Base-by-base conservation (phyloP, 2,797 vertebrate species). In the Tamandua tetradactyla region DNA sequence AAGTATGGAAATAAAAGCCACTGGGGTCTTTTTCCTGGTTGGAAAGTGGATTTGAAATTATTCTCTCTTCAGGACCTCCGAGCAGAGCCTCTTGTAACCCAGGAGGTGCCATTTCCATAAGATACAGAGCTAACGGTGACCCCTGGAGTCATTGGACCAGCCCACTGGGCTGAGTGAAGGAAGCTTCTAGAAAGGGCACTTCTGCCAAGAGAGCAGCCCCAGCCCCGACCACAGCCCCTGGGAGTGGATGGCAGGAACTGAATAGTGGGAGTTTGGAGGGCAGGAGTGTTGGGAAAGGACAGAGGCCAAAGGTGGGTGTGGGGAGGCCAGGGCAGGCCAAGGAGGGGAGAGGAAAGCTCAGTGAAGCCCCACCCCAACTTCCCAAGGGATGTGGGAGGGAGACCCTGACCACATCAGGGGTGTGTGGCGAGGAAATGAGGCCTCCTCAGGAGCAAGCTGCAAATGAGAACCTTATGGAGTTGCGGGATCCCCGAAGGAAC, bases 381-480 rank as follows among this genome's bases (percentile, higher is more conserved):
- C 6, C 42, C 30, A 0, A 0, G 7, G 52, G 87, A 85, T 80
- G 93, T 64, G 84, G 95, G 95, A 94, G 95, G 95, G 97, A 93
- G 95, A 96, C 94, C 94, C 92, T 94, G 94, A 95, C 97, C 97
- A 96, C 97, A 96, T 97, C 95, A 97, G 96, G 95, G 80, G 92
- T 97, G 93, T 97, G 96, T 93, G 97, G 95, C 37, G 23, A 97
- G 97, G 96, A 97, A 97, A 95, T 97, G 97, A 97, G 96, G 94
- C 96, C 96, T 97, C 94, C 94, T 94, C 68, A 94, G 93, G 96
- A 97, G 95, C 69, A 91, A 96, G 94, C 96, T 97, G 96, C 96
- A 97, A 97, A 97, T 97, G 96, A 97, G 95, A 97, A 97, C 96
- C 96, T 32, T 96, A 79, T 97, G 97, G 96, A 84, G 92, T 68